These are phyloP conservation scores for Heliconius hermathena DNA, from an alignment of 1,140 invertebrate species.

Conservation along the genomic window DNA sequence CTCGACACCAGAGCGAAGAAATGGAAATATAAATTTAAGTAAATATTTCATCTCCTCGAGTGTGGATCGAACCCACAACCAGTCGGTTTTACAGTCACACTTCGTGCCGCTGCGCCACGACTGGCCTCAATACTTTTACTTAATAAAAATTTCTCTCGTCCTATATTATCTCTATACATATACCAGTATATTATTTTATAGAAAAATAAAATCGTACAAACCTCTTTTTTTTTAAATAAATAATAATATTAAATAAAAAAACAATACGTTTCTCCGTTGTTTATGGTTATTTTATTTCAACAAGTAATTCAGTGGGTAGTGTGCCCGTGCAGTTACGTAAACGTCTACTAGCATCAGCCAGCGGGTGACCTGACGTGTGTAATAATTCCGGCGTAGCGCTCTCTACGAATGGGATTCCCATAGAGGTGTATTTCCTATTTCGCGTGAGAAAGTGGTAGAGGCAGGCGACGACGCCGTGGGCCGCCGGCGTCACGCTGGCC, in stretches of 20 bases:
- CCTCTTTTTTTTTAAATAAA: background rate
- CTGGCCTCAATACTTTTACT: too few relatives aligned
- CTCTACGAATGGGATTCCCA: slow-evolving; percentile 55
- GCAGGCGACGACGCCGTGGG: slow-evolving; percentile 46
- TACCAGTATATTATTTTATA: too few relatives aligned
- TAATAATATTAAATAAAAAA: background rate
- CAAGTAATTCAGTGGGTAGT: slow-evolving; percentile 36
- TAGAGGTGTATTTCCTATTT: slow-evolving; percentile 62
- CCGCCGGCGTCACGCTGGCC: slow-evolving; percentile 59
- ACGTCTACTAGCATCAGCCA: slow-evolving; percentile 43
- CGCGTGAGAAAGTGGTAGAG: slow-evolving; percentile 62
- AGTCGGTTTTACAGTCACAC: too few relatives aligned
- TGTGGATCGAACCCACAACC: too few relatives aligned
- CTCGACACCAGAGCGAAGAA: too few relatives aligned
- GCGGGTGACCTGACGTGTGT: slow-evolving; percentile 49
- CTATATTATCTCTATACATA: too few relatives aligned
- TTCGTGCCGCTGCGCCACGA: too few relatives aligned
- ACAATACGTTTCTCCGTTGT: background rate
- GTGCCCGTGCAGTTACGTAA: slow-evolving; percentile 30
- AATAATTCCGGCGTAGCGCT: slow-evolving; percentile 48
- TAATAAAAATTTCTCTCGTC: too few relatives aligned
- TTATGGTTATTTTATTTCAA: background rate
- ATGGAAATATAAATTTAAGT: too few relatives aligned
- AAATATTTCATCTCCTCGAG: too few relatives aligned
- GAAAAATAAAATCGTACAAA: background rate